Conservation (phyloP, 2,797 vertebrate genomes). For the Thunnus albacares region DNA sequence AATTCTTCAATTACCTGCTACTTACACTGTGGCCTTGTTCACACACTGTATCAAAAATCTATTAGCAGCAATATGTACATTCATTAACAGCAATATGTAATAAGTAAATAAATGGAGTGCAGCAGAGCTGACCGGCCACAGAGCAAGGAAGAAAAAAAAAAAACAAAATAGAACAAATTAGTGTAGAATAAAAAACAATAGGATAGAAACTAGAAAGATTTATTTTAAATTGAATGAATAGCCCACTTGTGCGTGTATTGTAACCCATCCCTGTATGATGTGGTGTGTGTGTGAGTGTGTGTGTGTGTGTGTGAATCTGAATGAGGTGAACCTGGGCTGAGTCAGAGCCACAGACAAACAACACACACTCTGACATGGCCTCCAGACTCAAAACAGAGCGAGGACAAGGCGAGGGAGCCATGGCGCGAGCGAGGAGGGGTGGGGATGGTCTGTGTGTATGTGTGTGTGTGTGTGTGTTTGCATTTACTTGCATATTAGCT, state of each 20-base stretch:
- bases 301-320: constrained; percentile 29
- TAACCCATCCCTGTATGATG: not conserved
- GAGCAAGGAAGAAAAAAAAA: not conserved
- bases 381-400: constrained; percentile 64
- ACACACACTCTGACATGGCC: constrained; percentile 65
- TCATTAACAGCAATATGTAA: constrained; percentile 48
- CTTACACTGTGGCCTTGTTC: constrained; percentile 65
- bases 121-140: not conserved
- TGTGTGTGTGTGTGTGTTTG: constrained; percentile 8
- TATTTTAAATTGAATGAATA: not conserved
- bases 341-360: constrained; percentile 58
- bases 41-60: constrained; percentile 64
- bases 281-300: not conserved
- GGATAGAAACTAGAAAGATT: not conserved
- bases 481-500: constrained; percentile 10
- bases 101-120: constrained; percentile 38
- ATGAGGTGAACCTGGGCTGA: constrained; percentile 54
- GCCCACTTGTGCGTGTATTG: not conserved
- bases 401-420: constrained; percentile 53
- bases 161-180: not conserved
- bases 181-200: not conserved
- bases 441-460: constrained; percentile 1
- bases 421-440: constrained; percentile 6
- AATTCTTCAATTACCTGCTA: constrained; percentile 75
- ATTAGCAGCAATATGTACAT: constrained; percentile 55